Evolutionary conservation across 2,113 vertebrate species (phyloP).

Genomic region (Grallaria varia): DNA sequence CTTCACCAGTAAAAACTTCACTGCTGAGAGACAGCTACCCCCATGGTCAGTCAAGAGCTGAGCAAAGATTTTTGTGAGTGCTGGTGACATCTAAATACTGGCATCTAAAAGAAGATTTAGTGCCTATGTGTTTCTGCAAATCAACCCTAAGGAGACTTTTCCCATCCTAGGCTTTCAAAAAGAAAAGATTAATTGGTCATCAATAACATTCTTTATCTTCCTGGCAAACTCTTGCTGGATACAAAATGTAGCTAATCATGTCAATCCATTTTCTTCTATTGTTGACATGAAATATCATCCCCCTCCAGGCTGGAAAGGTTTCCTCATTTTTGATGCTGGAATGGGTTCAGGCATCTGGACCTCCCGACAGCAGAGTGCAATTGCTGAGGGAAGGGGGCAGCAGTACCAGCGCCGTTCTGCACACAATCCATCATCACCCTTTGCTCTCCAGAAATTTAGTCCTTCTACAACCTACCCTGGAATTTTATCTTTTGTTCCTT

Average conservation of each 20-base stretch:
- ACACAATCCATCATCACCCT: neutral
- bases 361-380: neutral
- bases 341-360: neutral
- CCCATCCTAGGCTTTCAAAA: neutral
- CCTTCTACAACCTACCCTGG: neutral
- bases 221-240: slow-evolving; percentile 5
- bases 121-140: neutral
- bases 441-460: neutral
- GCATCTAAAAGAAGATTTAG: neutral
- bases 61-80: neutral
- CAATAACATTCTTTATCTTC: slow-evolving; percentile 1
- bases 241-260: slow-evolving; percentile 20
- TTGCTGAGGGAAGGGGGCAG: neutral
- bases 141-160: neutral
- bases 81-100: slow-evolving; percentile 4
- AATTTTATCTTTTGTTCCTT: slow-evolving; percentile 20
- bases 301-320: neutral
- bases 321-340: neutral
- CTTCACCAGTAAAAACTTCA: neutral
- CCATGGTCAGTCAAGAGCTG: neutral
- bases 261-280: neutral
- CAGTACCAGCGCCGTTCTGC: neutral
- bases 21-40: neutral
- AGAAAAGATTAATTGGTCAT: neutral
- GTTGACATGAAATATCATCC: slow-evolving; percentile 7